Conservation (phyloP, 2,113 vertebrate species). For the Nipponia nippon region DNA sequence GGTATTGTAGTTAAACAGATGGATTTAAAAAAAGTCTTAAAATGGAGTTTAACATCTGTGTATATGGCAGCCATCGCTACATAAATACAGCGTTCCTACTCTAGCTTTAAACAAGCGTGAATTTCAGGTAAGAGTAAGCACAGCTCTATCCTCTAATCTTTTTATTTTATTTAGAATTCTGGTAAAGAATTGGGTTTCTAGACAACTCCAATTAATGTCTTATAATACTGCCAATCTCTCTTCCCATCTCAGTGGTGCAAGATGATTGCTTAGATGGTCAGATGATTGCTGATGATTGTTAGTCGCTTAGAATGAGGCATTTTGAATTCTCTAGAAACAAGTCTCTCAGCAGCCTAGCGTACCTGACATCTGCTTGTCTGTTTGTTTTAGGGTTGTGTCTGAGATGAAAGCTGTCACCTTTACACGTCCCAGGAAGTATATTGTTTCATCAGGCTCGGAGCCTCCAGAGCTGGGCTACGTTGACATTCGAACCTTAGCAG, state of each 20-base stretch:
- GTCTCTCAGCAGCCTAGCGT: not conserved
- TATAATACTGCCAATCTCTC: accelerated
- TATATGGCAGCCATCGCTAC: not conserved
- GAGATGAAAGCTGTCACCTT: constrained; percentile 86
- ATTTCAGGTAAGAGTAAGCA: not conserved
- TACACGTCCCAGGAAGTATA: constrained; percentile 86
- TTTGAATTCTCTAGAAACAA: not conserved
- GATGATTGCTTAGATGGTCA: not conserved
- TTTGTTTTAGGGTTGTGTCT: constrained; percentile 72
- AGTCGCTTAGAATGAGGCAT: not conserved
- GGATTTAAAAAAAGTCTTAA: not conserved
- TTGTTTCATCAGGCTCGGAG: constrained; percentile 82
- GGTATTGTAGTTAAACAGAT: not conserved
- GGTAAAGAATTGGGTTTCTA: not conserved
- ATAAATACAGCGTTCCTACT: not conserved
- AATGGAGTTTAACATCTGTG: not conserved
- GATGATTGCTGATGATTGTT: not conserved
- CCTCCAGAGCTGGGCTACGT: constrained; percentile 85
- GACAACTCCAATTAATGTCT: not conserved
- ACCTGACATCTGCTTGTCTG: not conserved
- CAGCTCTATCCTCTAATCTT: not conserved
- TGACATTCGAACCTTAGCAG: constrained; percentile 86
- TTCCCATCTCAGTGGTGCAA: not conserved
- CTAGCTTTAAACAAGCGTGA: not conserved
- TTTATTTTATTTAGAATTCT: not conserved